Evolutionary conservation across 1,140 invertebrate genomes (phyloP), one percentile per base, ranked within the genome.

Genomic region (Chironomus tepperi): DNA sequence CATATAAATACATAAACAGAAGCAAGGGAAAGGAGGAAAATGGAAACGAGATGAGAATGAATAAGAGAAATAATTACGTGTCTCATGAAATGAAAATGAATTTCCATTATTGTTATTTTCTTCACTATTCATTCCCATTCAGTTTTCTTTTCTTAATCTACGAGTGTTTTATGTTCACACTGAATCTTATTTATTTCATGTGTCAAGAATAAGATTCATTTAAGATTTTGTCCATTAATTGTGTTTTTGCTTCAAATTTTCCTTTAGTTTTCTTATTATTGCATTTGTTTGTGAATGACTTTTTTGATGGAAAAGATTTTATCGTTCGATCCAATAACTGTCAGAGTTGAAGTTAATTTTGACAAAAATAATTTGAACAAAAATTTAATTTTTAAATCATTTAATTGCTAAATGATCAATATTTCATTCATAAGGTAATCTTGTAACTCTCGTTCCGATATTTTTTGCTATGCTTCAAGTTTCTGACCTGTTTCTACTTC

Each of bases 51-150:
- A 70, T 70, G 65, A 19, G 65, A 70, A 70, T 70, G 65, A 70
- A 21, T 57, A 57, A 21, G 15, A 18, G 65, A 70, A 70, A 70
- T 70, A 70, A 70, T 70, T 18, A 70, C 47, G 65, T 21, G 65
- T 70, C 65, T 70, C 65, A 70, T 70, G 65, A 70, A 70, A 70
- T 70, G 65, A 70, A 70, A 70, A 70, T 70, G 65, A 70, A 70
- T 18, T 70, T 70, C 65, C 65, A 70, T 70, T 70, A 70, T 70
- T 18, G 16, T 10, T 19, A 21, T 70, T 70, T 2, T 70, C n/a
- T 47, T 8, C 15, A 5, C 1, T n/a, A 57, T 12, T 57, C 47
- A 12, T n/a, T 57, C 12, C 12, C 3, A 57, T 57, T 57, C 8
- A 57, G 12, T n/a, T 57, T 57, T 57, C n/a, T 8, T 70, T n/a